A percentile compares a stretch with the other conserved stretches of the same genome.
These are phyloP conservation scores for Nothobranchius furzeri DNA, from an alignment of 2,113 vertebrate genomes.

Conservation along the genomic window DNA sequence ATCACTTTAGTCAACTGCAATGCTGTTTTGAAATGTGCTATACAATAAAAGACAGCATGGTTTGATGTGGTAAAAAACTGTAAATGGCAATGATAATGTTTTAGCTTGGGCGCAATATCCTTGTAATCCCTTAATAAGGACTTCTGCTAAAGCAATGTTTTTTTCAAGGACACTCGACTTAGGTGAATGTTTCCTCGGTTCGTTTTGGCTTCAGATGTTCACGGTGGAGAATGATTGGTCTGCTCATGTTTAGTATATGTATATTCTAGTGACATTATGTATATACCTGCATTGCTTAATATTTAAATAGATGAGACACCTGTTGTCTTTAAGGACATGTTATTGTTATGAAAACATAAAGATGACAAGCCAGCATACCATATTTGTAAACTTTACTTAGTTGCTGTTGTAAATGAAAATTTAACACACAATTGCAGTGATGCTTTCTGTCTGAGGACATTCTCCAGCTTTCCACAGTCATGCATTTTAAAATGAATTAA, in stretches of 20 bases:
- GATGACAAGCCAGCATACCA: background rate
- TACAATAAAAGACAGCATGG: too few relatives aligned
- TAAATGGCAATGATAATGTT: slow-evolving; percentile 38
- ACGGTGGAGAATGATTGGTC: slow-evolving; percentile 39
- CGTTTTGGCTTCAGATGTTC: slow-evolving; percentile 53
- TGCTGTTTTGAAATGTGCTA: background rate
- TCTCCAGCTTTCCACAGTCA: slow-evolving; percentile 9
- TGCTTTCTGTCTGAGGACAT: background rate
- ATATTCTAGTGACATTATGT: too few relatives aligned
- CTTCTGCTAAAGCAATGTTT: slow-evolving; percentile 21
- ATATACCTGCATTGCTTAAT: slow-evolving; percentile 3
- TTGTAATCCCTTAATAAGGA: slow-evolving; percentile 40
- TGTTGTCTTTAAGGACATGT: background rate
- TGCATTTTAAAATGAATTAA: slow-evolving; percentile 21
- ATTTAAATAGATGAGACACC: slow-evolving; percentile 15
- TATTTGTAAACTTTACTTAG: slow-evolving; percentile 6
- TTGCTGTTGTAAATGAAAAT: slow-evolving; percentile 5
- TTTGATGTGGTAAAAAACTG: background rate
- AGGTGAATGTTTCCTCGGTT: slow-evolving; percentile 52
- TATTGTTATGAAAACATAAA: slow-evolving; percentile 5
- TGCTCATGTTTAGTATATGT: slow-evolving; percentile 17
- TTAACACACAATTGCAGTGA: slow-evolving; percentile 1
- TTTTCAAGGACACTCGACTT: slow-evolving; percentile 48
- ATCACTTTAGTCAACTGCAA: too few relatives aligned
- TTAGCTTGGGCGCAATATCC: slow-evolving; percentile 30